These are phyloP conservation scores for Ellobium chinense DNA, from an alignment of 2,888 invertebrate genomes.

Conservation along the genomic window DNA sequence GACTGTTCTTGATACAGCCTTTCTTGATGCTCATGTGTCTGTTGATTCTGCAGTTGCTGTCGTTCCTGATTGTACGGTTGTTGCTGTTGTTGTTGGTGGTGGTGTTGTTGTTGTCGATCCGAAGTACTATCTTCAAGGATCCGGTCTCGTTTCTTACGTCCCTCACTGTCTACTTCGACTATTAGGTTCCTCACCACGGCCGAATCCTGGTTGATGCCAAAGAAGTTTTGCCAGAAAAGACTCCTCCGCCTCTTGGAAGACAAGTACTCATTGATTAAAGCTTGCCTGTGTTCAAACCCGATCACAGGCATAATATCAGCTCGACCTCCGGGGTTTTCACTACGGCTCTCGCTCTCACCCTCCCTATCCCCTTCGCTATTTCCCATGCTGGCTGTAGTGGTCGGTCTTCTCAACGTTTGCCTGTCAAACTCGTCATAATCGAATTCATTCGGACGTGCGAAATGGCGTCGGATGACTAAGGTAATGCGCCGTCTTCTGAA, in stretches of 20 bases:
- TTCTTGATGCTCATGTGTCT: background rate
- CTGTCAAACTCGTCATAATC: conserved; percentile 15
- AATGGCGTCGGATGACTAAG: conserved; percentile 42
- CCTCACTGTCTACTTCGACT: conserved; percentile 17
- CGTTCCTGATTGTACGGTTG: background rate
- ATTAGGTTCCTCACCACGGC: conserved; percentile 20
- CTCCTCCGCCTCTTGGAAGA: conserved; percentile 29
- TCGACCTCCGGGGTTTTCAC: background rate
- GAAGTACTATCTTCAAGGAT: background rate
- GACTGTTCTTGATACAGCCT: no score
- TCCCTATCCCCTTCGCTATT: background rate
- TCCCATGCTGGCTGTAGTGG: background rate
- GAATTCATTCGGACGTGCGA: background rate
- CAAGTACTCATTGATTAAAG: conserved; percentile 1
- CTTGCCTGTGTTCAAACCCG: background rate
- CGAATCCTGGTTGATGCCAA: conserved; percentile 23
- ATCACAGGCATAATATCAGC: conserved; percentile 23
- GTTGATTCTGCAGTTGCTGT: background rate
- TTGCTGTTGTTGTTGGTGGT: background rate
- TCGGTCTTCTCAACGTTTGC: background rate
- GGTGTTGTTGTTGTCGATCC: background rate
- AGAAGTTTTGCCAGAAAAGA: conserved; percentile 26
- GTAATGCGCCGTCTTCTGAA: conserved; percentile 49
- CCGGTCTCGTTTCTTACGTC: background rate
- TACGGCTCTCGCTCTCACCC: background rate